These are phyloP conservation scores for Capitella teleta DNA, from an alignment of 1,140 invertebrate genomes.

Conservation along the genomic window DNA sequence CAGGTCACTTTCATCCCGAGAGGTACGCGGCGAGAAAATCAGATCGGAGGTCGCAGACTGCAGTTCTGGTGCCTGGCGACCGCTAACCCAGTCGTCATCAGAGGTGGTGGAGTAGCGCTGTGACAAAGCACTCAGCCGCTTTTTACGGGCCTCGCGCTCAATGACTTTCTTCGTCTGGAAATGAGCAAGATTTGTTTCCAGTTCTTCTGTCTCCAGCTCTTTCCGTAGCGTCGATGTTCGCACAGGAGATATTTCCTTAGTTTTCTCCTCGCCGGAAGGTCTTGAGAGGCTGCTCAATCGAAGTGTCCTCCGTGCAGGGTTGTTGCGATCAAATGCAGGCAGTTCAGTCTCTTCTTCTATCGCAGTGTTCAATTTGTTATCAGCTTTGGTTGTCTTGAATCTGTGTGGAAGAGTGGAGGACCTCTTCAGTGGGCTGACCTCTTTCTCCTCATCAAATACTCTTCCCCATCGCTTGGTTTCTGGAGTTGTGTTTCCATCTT, in stretches of 20 bases:
- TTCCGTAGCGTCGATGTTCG: neutral
- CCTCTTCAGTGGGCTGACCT: neutral
- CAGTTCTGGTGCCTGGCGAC: neutral
- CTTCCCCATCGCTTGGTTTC: neutral
- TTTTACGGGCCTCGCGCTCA: neutral
- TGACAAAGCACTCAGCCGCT: neutral
- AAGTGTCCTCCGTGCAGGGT: neutral
- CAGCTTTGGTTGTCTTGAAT: neutral
- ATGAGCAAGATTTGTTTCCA: neutral
- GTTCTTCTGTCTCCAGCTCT: neutral
- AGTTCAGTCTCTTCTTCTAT: neutral
- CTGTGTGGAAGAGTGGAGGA: neutral
- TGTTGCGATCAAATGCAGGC: neutral
- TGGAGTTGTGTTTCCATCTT: neutral
- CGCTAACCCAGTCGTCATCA: neutral
- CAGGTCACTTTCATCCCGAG: constrained; percentile 19
- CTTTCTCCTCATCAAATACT: neutral
- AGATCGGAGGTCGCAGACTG: neutral
- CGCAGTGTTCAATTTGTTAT: neutral
- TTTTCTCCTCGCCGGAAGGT: neutral
- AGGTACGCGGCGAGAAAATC: neutral
- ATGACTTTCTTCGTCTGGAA: neutral
- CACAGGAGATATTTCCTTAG: neutral
- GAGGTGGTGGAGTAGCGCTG: neutral
- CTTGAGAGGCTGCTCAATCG: neutral